A percentile compares a stretch with the other conserved stretches of the same genome.
Evolutionary conservation across 2,113 vertebrate genomes (phyloP).

Genomic region (Aspiorhynchus laticeps): DNA sequence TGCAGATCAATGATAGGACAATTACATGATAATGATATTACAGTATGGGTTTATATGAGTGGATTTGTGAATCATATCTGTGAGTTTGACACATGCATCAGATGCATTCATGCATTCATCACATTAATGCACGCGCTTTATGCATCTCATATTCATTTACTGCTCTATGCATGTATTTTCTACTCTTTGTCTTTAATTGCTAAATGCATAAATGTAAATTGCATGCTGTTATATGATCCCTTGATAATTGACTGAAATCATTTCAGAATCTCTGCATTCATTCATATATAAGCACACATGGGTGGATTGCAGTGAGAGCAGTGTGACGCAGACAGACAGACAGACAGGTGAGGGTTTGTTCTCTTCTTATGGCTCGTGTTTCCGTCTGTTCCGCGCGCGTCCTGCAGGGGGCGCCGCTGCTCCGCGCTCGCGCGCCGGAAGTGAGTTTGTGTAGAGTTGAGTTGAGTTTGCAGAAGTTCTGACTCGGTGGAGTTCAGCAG

Average conservation of each 20-base stretch:
- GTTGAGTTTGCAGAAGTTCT: slow-evolving; percentile 4
- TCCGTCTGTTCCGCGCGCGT: neutral
- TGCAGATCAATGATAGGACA: neutral
- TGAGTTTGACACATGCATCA: no score
- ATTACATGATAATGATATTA: no score
- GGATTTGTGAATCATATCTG: no score
- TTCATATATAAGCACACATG: neutral
- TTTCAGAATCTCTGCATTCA: no score
- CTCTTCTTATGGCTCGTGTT: neutral
- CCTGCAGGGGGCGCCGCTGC: neutral
- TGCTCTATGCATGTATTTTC: neutral
- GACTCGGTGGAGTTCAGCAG: neutral
- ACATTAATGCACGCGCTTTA: neutral
- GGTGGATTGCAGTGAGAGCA: neutral
- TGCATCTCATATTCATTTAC: no score
- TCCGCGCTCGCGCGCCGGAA: neutral
- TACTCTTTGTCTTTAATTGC: neutral
- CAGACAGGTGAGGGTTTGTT: neutral
- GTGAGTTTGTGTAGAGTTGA: neutral
- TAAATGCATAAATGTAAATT: no score
- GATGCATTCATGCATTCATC: neutral
- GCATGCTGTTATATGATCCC: neutral
- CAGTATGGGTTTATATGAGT: no score
- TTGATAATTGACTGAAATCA: neutral
- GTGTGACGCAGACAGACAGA: neutral